Base-by-base conservation (phyloP, 1,140 invertebrate genomes). In the Atta colombica region DNA sequence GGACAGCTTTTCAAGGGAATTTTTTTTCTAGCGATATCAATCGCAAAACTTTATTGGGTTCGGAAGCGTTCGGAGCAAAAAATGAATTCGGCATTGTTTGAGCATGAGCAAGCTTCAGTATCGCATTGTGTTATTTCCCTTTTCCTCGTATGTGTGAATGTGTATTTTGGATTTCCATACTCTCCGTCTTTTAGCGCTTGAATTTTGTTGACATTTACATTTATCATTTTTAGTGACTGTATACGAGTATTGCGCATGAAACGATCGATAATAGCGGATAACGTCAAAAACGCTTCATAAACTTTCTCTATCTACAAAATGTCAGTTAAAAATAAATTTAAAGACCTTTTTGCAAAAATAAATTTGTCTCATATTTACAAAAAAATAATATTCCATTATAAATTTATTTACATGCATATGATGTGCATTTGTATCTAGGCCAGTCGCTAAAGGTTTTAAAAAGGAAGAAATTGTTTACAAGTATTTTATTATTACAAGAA, bases 41-140 rank as follows among this genome's bases (percentile, higher is more conserved):
- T 75, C 45, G 53, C 45, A 35, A 60, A 74, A 82, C 68, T 84
- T 84, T 63, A 84, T 75, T 75, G 80, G 60, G 68, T 82, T 28
- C 25, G 58, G 66, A 10, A 58, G 18, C 39, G 49, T 51, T 51
- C 49, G 18, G 14, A 61, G 58, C n/a, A 31, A 84, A 84, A 84
- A 84, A 84, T 84, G 80, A 84, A 84, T 75, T 84, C 58, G 58
- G 39, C n/a, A 74, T 84, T 84, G 80, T 84, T 75, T 75, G 80
- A 75, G 18, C 55, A 69, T 25, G 53, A 58, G 21, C 65, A 81
- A 81, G 65, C 35, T 55, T 63, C 39, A 71, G 49, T 53, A 61
- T 74, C 69, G 25, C 55, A 84, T 84, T 84, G 69, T 55, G 69
- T 75, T 82, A 81, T 81, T 75, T 61, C 39, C 14, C 25, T 61